These are phyloP conservation scores for Coremacera marginata DNA, from an alignment of 2,888 invertebrate species.

Conservation along the genomic window DNA sequence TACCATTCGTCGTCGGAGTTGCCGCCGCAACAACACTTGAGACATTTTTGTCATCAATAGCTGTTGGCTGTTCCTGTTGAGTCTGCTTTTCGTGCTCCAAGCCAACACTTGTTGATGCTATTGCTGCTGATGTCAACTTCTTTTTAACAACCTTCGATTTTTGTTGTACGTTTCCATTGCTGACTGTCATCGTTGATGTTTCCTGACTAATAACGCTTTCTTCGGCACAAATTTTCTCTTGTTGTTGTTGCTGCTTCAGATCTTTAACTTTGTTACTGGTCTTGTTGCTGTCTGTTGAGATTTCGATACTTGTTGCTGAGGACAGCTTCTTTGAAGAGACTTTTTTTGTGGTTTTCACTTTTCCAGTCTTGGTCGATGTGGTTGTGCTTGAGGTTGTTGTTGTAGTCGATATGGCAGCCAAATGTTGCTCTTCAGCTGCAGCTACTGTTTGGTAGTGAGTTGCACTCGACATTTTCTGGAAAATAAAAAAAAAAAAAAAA, in stretches of 20 bases:
- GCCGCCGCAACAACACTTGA: constrained; percentile 12
- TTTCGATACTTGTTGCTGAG: constrained; percentile 22
- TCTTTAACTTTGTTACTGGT: constrained; percentile 12
- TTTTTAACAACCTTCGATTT: constrained; percentile 21
- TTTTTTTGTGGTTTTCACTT: constrained; percentile 37
- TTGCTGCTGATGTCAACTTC: constrained; percentile 29
- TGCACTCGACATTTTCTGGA: constrained; percentile 16
- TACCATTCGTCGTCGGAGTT: constrained; percentile 37
- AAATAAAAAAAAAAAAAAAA: no score
- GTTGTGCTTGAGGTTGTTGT: constrained; percentile 22
- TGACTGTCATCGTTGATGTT: constrained; percentile 1
- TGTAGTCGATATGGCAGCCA: constrained; percentile 41
- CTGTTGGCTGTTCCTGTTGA: neutral
- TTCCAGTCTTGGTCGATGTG: constrained; percentile 21
- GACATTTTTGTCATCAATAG: constrained; percentile 25
- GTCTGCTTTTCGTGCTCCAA: constrained; percentile 8
- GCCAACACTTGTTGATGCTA: constrained; percentile 14
- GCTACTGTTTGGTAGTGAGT: constrained; percentile 26
- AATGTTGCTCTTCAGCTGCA: constrained; percentile 54
- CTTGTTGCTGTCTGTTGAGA: constrained; percentile 30
- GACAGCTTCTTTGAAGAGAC: constrained; percentile 31
- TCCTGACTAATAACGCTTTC: constrained; percentile 16
- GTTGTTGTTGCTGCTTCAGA: constrained; percentile 31
- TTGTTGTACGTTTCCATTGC: constrained; percentile 13
- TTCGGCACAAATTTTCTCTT: constrained; percentile 21